phyloP scores from a whole-genome alignment of 2,113 vertebrate species.

The Meleagris gallopavo region DNA sequence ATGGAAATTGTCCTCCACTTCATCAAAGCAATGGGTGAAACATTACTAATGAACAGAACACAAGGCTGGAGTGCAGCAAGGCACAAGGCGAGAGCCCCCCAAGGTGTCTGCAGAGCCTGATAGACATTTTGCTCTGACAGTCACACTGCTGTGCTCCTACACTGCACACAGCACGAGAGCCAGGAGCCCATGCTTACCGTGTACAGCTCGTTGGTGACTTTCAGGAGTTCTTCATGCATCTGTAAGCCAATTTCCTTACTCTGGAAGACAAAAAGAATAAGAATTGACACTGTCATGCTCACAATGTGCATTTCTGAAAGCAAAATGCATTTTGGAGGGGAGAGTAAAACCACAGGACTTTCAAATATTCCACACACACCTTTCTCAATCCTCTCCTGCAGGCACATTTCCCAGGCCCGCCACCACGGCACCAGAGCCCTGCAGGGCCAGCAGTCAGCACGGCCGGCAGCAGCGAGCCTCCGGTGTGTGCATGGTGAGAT shows the following conservation, averaged over 20 bases:
- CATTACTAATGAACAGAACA: accelerated
- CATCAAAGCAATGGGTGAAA: background rate
- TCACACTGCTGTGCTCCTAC: background rate
- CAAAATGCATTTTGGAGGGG: background rate
- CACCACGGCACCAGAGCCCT: background rate
- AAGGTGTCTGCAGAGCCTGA: accelerated
- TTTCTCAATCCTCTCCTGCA: background rate
- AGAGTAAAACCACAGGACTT: background rate
- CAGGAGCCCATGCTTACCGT: constrained; percentile 79
- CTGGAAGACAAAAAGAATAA: constrained; percentile 76
- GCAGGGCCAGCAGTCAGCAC: too few species aligned
- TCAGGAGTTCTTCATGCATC: constrained; percentile 95
- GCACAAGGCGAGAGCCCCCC: background rate
- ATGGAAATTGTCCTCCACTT: background rate
- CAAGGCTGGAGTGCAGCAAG: accelerated
- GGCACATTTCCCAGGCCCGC: background rate
- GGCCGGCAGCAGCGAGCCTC: background rate
- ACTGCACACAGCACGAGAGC: too few species aligned
- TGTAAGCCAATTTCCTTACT: constrained; percentile 96
- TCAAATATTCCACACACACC: accelerated
- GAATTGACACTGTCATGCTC: background rate
- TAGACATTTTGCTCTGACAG: background rate
- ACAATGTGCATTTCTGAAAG: background rate
- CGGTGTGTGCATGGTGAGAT: too few species aligned
- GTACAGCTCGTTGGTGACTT: constrained; percentile 97